phyloP scores from a whole-genome alignment of 2,797 vertebrate species.

The Syngnathus acus region DNA sequence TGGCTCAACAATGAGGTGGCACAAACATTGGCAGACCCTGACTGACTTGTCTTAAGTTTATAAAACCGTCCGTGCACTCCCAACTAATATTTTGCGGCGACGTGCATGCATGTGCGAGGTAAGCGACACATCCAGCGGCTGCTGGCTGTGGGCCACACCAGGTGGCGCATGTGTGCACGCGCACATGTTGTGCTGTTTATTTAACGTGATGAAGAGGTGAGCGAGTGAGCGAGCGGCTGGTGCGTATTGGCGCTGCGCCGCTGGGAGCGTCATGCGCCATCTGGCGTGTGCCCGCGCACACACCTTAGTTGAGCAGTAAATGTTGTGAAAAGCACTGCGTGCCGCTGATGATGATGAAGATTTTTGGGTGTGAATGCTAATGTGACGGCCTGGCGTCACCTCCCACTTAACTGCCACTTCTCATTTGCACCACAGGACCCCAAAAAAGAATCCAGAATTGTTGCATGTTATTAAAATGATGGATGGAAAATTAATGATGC shows the following conservation, averaged over 20 bases:
- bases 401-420: neutral
- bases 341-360: neutral
- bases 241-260: slow-evolving; percentile 27
- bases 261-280: slow-evolving; percentile 44
- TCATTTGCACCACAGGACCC: neutral
- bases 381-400: no score
- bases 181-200: slow-evolving; percentile 15
- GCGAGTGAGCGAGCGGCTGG: no score
- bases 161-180: slow-evolving; percentile 37
- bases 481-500: no score
- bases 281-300: slow-evolving; percentile 23
- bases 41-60: neutral
- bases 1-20: neutral
- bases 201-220: slow-evolving; percentile 55
- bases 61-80: slow-evolving; percentile 21
- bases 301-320: neutral
- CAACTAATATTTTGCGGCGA: neutral
- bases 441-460: neutral
- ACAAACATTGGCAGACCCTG: neutral
- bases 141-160: slow-evolving; percentile 39
- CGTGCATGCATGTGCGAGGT: slow-evolving; percentile 11
- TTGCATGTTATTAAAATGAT: no score
- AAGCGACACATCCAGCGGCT: slow-evolving; percentile 31
- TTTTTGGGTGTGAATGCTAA: neutral
- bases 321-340: neutral